Conservation (phyloP, 2,888 invertebrate genomes). For the Slavum lentiscoides region DNA sequence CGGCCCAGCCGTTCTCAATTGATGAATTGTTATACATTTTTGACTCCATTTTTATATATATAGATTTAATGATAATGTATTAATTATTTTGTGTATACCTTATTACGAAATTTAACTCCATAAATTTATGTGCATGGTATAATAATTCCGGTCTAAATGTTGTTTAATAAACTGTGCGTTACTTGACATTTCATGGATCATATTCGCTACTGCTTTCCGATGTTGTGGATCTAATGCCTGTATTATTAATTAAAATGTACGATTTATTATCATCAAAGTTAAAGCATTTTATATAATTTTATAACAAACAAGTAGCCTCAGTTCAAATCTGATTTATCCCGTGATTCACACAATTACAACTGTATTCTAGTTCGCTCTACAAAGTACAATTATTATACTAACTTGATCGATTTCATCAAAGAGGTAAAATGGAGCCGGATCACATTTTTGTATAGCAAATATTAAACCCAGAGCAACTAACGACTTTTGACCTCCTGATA, state of each 20-base stretch:
- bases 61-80: too few relatives aligned
- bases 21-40: too few relatives aligned
- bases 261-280: too few relatives aligned
- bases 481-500: conserved; percentile 99
- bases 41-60: too few relatives aligned
- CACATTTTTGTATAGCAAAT: conserved; percentile 99
- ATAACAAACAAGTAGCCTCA: too few relatives aligned
- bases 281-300: too few relatives aligned
- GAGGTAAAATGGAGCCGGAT: conserved; percentile 98
- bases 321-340: background rate
- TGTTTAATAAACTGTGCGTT: conserved; percentile 99
- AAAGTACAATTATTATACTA: too few relatives aligned
- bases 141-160: conserved; percentile 96
- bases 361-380: too few relatives aligned
- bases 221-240: conserved; percentile 93
- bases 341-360: background rate
- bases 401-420: conserved; percentile 99
- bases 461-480: conserved; percentile 95
- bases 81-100: conserved; percentile 67
- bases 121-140: conserved; percentile 98
- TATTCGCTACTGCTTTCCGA: conserved; percentile 93
- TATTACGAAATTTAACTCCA: conserved; percentile 94
- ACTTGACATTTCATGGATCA: conserved; percentile 94
- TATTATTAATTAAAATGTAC: conserved; percentile 59
- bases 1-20: too few relatives aligned